A percentile compares a stretch with the other conserved stretches of the same genome.
phyloP scores from a whole-genome alignment of 2,888 invertebrate genomes.

The Plebejus melissa region DNA sequence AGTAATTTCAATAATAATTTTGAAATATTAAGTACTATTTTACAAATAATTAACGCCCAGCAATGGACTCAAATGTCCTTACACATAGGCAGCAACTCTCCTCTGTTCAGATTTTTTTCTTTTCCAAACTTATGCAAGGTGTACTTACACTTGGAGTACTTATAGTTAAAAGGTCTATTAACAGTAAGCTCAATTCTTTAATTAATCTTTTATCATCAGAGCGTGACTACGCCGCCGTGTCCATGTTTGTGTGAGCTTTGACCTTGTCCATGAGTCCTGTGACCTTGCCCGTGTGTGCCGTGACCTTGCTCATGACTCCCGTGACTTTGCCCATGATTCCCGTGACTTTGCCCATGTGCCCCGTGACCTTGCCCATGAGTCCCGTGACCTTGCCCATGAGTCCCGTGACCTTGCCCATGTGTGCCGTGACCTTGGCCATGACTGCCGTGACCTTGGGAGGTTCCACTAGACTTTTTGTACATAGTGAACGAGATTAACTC shows the following conservation, averaged over 20 bases:
- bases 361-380: background rate
- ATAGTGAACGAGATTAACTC: constrained; percentile 71
- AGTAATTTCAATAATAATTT: no score
- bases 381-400: background rate
- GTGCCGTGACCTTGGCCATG: background rate
- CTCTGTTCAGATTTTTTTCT: background rate
- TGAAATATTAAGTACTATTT: no score
- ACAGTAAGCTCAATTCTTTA: background rate
- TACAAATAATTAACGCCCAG: no score
- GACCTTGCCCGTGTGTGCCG: no score
- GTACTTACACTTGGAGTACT: background rate
- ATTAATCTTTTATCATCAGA: background rate
- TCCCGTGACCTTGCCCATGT: background rate
- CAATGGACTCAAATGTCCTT: no score
- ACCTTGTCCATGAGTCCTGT: background rate
- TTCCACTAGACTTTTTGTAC: constrained; percentile 65
- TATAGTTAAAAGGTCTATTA: background rate
- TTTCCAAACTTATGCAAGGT: background rate
- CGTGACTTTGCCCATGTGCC: background rate
- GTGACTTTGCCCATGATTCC: no score
- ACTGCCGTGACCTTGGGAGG: constrained; percentile 46
- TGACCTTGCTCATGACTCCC: no score
- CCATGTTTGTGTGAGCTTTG: constrained; percentile 1
- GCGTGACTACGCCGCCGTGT: background rate
- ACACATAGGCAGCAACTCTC: background rate